phyloP scores from a whole-genome alignment of 2,888 invertebrate genomes.

The Drosophila maculinotata region DNA sequence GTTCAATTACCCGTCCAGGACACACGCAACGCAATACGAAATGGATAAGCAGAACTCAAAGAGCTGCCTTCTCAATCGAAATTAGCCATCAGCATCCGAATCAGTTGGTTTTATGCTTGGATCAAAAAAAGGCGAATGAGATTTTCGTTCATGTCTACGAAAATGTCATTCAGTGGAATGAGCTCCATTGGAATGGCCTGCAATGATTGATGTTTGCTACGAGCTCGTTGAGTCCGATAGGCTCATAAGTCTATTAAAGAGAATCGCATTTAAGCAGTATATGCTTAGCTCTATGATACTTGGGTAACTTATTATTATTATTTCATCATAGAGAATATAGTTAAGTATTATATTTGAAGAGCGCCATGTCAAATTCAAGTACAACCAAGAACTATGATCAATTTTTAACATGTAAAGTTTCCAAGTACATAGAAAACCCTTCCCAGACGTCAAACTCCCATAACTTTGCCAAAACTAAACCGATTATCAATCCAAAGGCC shows the following conservation, averaged over 20 bases:
- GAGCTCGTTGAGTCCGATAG: not conserved
- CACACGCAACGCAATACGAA: slow-evolving; percentile 1
- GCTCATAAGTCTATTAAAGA: not conserved
- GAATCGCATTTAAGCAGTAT: not conserved
- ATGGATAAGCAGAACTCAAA: slow-evolving; percentile 13
- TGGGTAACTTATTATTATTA: no score
- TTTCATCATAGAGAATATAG: no score
- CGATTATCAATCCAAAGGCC: no score
- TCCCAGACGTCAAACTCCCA: no score
- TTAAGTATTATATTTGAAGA: no score
- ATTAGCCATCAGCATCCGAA: slow-evolving; percentile 31
- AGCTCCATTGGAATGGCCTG: not conserved
- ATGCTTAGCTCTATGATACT: not conserved
- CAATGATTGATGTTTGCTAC: not conserved
- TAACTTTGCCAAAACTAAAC: no score
- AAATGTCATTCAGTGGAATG: not conserved
- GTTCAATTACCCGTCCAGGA: not conserved
- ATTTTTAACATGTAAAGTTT: no score
- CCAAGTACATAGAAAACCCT: no score
- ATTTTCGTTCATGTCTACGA: not conserved
- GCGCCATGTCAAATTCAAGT: no score
- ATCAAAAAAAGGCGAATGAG: slow-evolving; percentile 9
- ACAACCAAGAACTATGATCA: no score
- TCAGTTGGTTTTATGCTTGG: slow-evolving; percentile 19
- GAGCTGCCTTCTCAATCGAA: slow-evolving; percentile 23